phyloP scores from a whole-genome alignment of 2,113 vertebrate genomes.

The Gulo gulo region DNA sequence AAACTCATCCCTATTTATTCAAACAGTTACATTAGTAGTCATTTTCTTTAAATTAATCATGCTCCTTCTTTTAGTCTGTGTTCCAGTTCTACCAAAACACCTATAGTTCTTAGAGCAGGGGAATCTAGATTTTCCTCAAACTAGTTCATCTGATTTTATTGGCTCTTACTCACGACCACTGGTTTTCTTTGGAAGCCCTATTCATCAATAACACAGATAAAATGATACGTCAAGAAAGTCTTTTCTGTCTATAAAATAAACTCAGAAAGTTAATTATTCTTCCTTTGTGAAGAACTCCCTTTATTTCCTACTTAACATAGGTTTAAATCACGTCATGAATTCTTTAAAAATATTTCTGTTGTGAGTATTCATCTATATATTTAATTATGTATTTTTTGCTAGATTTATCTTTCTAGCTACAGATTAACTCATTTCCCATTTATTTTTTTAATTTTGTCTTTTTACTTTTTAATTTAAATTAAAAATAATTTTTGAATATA shows the following conservation, averaged over 20 bases:
- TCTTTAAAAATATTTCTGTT: background rate
- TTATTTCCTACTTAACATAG: background rate
- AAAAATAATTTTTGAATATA: background rate
- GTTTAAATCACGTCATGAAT: background rate
- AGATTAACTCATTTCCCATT: background rate
- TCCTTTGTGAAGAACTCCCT: background rate
- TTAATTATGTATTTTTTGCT: background rate
- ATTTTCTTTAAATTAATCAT: background rate
- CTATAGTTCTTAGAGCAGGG: background rate
- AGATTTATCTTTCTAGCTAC: background rate
- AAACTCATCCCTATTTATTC: background rate
- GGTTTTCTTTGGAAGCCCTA: background rate
- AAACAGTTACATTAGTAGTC: background rate
- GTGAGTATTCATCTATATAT: background rate
- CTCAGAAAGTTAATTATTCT: background rate
- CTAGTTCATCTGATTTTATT: background rate
- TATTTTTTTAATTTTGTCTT: background rate
- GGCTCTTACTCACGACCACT: background rate
- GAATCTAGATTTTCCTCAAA: background rate
- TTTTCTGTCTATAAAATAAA: background rate
- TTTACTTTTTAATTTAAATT: background rate
- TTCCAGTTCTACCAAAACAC: background rate
- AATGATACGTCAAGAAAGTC: background rate
- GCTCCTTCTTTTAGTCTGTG: background rate
- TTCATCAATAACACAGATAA: background rate